A percentile compares a stretch with the other conserved stretches of the same genome.
phyloP scores from a whole-genome alignment of 2,888 invertebrate genomes.

The Argyresthia goedartella region DNA sequence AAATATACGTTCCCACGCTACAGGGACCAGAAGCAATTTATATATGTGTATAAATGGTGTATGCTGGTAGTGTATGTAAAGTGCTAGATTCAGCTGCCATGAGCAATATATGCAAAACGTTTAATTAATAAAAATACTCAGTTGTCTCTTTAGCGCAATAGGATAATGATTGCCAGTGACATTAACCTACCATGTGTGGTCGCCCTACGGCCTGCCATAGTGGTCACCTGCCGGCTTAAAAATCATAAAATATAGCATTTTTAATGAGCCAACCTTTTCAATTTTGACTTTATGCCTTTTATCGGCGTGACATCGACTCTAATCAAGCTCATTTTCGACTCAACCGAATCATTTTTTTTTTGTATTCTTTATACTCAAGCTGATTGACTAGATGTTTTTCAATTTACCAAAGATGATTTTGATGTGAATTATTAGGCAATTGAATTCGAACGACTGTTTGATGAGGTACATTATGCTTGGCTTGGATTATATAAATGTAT shows the following conservation, averaged over 20 bases:
- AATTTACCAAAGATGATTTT: conserved; percentile 25
- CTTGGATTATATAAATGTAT: background rate
- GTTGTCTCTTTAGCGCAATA: too few species aligned
- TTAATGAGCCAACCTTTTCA: conserved; percentile 67
- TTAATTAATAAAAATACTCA: too few species aligned
- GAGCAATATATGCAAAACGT: too few species aligned
- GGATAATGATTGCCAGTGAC: too few species aligned
- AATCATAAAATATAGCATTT: conserved; percentile 66
- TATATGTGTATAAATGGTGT: too few species aligned
- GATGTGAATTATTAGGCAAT: conserved; percentile 7
- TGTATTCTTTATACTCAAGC: background rate
- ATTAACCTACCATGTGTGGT: conserved; percentile 20
- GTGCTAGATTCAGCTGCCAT: too few species aligned
- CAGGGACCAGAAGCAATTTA: too few species aligned
- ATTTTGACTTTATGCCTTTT: conserved; percentile 61
- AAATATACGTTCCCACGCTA: too few species aligned
- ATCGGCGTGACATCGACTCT: conserved; percentile 68
- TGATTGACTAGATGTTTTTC: conserved; percentile 52
- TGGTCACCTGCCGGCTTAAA: conserved; percentile 63
- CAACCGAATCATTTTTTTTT: background rate
- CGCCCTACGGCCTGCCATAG: conserved; percentile 38
- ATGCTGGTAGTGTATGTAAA: too few species aligned
- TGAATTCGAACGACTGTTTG: conserved; percentile 37
- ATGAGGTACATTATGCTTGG: conserved; percentile 15
- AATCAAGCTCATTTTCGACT: conserved; percentile 17